Base-by-base conservation (phyloP, 1,140 invertebrate genomes). In the Ceratosolen fusciceps region DNA sequence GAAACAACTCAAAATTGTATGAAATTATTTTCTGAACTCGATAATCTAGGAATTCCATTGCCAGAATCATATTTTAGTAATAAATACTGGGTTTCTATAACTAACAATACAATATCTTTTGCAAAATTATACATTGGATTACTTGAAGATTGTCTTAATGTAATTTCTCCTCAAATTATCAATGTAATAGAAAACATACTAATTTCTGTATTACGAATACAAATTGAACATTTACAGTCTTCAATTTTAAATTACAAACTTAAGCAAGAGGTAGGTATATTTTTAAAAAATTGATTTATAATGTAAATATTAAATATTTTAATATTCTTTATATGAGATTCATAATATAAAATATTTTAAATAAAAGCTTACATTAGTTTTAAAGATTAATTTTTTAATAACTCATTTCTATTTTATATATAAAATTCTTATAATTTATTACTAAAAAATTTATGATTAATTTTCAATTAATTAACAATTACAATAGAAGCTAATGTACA, bases 51-150 rank as follows among this genome's bases (percentile, higher is more conserved):
- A 52, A 87, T 92, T 43, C 56, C 84, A 12, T 43, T 90, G 5
- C 88, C 88, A 8, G 9, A 81, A 0, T 82, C 76, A 19, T 89
- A 84, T 60, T 39, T 90, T 71, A 86, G 86, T 90, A 94, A 93
- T 81, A 93, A 94, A 79, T 93, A 90, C 82, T 94, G 93, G 91
- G 88, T 95, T n/a, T 90, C 92, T 24, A 86, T 96, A 74, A 95
- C 95, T 0, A 89, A 90, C 81, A 96, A 94, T 84, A 95, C 93
- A 16, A 85, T 95, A 21, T 90, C 93, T 54, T 96, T 96, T 86
- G 92, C 92, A 19, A 95, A 93, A 86, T 87, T 93, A 21, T 95
- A 93, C 83, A 83, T 95, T 16, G 91, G 91, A 34, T 90, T 95
- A 56, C 83, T 95, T 7, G 92, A 94, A 56, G 95, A 96, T 86